Evolutionary conservation across 2,797 vertebrate genomes (phyloP).

Genomic region (Aldrovandia affinis): DNA sequence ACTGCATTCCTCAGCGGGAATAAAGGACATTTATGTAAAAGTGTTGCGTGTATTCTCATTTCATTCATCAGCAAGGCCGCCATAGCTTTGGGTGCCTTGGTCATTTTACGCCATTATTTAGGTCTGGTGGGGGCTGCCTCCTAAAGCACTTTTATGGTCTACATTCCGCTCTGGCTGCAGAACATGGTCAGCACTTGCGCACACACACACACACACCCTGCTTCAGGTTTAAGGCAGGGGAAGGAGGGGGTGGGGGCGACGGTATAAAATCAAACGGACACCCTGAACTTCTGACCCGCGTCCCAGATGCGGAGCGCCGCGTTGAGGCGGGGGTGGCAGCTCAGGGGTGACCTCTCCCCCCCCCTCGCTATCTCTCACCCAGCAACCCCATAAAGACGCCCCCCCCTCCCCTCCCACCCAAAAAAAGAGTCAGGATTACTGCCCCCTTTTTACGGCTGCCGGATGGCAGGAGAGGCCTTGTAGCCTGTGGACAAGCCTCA

Average conservation of each 20-base stretch:
- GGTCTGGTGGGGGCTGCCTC: not conserved
- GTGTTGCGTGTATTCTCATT: not conserved
- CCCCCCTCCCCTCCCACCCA: too few relatives aligned
- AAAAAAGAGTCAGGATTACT: constrained; percentile 68
- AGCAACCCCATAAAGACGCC: constrained; percentile 59
- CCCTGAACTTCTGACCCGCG: constrained; percentile 77
- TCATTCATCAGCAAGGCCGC: not conserved
- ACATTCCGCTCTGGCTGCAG: constrained; percentile 49
- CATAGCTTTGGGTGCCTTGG: not conserved
- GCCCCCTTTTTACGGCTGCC: constrained; percentile 81
- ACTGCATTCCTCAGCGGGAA: not conserved
- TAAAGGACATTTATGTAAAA: not conserved
- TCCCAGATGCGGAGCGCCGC: constrained; percentile 61
- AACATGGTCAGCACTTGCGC: constrained; percentile 47
- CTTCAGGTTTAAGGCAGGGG: not conserved
- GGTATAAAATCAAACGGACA: constrained; percentile 44
- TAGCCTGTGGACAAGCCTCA: constrained; percentile 69
- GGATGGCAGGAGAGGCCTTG: constrained; percentile 80
- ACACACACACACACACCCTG: not conserved
- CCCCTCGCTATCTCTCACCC: constrained; percentile 58
- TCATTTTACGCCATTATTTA: not conserved
- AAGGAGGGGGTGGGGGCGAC: not conserved
- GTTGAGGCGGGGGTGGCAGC: constrained; percentile 64
- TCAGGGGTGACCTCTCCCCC: constrained; percentile 53
- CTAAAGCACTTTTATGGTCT: constrained; percentile 32